Evolutionary conservation across 1,140 invertebrate species (phyloP).

Genomic region (Dufourea novaeangliae): DNA sequence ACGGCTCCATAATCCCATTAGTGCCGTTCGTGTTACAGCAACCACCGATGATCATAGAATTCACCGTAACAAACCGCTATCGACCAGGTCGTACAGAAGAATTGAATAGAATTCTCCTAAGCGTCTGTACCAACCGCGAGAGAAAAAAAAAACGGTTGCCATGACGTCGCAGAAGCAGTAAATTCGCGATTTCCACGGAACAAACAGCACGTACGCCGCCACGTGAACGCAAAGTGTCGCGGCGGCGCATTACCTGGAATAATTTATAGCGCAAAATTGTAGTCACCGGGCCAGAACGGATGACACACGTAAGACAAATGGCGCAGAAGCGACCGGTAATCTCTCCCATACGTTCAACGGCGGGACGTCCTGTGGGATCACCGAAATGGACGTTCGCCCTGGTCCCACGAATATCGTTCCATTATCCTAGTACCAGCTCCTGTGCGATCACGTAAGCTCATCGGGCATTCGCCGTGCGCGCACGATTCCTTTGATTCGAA

Average conservation of each 20-base stretch:
- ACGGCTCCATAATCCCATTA: too few species aligned
- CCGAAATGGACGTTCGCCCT: neutral
- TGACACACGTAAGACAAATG: slow-evolving; percentile 41
- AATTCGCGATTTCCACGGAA: neutral
- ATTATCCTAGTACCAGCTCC: slow-evolving; percentile 11
- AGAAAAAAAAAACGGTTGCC: neutral
- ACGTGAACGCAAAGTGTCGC: slow-evolving; percentile 10
- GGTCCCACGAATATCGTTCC: slow-evolving; percentile 23
- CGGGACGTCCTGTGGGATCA: slow-evolving; percentile 12
- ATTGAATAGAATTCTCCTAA: too few species aligned
- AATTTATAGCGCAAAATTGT: slow-evolving; percentile 39
- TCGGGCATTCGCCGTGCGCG: slow-evolving; percentile 14
- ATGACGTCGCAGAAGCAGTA: slow-evolving; percentile 10
- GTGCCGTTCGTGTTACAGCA: too few species aligned
- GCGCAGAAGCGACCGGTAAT: slow-evolving; percentile 22
- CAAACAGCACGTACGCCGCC: neutral
- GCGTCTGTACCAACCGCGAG: too few species aligned
- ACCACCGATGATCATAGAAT: too few species aligned
- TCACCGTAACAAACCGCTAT: too few species aligned
- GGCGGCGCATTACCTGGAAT: slow-evolving; percentile 30
- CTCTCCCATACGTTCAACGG: slow-evolving; percentile 26
- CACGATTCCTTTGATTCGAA: slow-evolving; percentile 21
- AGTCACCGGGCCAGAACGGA: slow-evolving; percentile 9
- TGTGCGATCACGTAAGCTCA: slow-evolving; percentile 1
- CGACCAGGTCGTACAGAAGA: too few species aligned